Base-by-base conservation (phyloP, 2,113 vertebrate genomes). In the Phyllostomus discolor region DNA sequence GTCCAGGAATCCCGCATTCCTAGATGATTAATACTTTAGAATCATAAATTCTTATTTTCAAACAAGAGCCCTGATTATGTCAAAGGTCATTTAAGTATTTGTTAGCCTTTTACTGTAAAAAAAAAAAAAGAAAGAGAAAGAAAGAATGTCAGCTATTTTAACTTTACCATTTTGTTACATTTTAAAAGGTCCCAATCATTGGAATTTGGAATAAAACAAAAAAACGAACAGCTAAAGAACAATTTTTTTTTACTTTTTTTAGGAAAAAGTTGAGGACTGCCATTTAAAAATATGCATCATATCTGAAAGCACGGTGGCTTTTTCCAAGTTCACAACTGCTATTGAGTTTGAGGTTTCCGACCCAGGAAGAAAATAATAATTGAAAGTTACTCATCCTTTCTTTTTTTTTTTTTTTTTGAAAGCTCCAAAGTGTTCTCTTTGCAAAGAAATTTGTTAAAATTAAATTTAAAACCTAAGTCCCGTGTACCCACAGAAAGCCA, bases 321-420 rank as follows among this genome's bases (percentile, higher is more conserved):
- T 90, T 89, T 83, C 66, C 72, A 92, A 94, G 80, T 93, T 93
- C 9, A 69, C 54, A 86, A 78, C 38, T 57, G 9, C 48, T 83
- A 80, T 11, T 92, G 88, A 97, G 78, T 92, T 88, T 28, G 41
- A 91, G 9, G 24, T 89, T 54, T 83, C 69, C 86, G 69, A 94
- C 26, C 31, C 62, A 95, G 67, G 91, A 78, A 82, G 33, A 95
- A 96, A 91, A 92, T 76, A 87, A 69, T 57, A 93, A 86, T 15
- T 57, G 43, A 57, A 94, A 95, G 35, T 75, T 95, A 33, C n/a
- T 94, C 43, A 48, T 92, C 16, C 66, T 76, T 67, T 41, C 66
- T 69, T 64, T 66, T 64, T 28, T 73, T 81, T 92, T 46, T n/a
- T n/a, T n/a, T n/a, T 67, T 84, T 90, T 57, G 17, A 72, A 80